phyloP scores from a whole-genome alignment of 2,113 vertebrate genomes.

The Oreotrochilus melanogaster region DNA sequence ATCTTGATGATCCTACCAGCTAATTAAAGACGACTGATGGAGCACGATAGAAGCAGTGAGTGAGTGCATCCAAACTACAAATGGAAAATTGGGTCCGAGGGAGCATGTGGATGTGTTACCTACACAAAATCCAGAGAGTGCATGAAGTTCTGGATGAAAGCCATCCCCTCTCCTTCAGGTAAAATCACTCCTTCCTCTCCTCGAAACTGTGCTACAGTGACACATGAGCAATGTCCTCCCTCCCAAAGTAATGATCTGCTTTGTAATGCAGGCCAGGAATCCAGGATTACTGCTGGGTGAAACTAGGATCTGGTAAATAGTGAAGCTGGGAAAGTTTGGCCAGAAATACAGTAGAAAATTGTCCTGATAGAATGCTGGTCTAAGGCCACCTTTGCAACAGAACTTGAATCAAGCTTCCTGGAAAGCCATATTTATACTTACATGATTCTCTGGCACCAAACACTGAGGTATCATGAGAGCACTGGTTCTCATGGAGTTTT shows the following conservation, averaged over 20 bases:
- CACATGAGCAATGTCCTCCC: not conserved
- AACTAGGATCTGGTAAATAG: not conserved
- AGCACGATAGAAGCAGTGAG: not conserved
- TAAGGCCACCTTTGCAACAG: not conserved
- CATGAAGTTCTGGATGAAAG: not conserved
- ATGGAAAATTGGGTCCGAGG: not conserved
- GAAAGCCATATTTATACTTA: conserved; percentile 26
- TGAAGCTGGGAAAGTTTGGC: not conserved
- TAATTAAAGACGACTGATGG: conserved; percentile 55
- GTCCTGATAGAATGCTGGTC: not conserved
- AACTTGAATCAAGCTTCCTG: not conserved
- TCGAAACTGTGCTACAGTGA: not conserved
- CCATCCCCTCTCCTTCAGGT: not conserved
- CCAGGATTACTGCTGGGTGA: not conserved
- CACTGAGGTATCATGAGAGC: not conserved
- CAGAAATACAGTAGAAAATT: not conserved
- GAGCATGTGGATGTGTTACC: not conserved
- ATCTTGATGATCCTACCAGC: conserved; percentile 44
- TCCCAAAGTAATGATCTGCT: not conserved
- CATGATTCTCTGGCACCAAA: not conserved
- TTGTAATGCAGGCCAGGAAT: not conserved
- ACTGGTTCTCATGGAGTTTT: conserved; percentile 41
- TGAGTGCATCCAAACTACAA: not conserved
- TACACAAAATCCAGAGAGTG: not conserved
- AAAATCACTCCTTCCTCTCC: not conserved